A percentile compares a stretch with the other conserved stretches of the same genome.
These are phyloP conservation scores for Holacanthus passer DNA, from an alignment of 2,113 vertebrate species.

Conservation along the genomic window DNA sequence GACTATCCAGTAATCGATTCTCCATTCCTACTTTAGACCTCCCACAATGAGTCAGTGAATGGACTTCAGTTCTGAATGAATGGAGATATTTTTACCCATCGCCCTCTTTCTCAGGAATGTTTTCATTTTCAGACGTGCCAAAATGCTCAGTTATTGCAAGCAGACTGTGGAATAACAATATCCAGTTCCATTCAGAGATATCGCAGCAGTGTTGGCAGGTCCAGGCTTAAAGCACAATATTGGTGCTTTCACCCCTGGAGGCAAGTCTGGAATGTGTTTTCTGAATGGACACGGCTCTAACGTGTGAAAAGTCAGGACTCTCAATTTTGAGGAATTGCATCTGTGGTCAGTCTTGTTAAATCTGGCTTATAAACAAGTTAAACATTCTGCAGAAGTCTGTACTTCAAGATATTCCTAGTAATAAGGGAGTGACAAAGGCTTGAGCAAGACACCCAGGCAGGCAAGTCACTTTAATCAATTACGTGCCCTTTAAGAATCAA, in stretches of 20 bases:
- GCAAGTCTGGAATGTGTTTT: conserved; percentile 48
- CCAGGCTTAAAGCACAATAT: conserved; percentile 27
- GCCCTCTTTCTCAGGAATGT: conserved; percentile 71
- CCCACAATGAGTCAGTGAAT: conserved; percentile 58
- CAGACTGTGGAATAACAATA: conserved; percentile 60
- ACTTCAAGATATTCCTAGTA: background rate
- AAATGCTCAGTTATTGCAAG: conserved; percentile 60
- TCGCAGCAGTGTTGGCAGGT: conserved; percentile 25
- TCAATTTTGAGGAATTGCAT: conserved; percentile 18
- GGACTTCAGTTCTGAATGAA: conserved; percentile 64
- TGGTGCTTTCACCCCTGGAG: conserved; percentile 9
- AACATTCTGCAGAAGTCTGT: background rate
- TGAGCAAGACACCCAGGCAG: background rate
- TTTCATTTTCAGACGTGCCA: conserved; percentile 76
- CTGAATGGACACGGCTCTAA: conserved; percentile 40
- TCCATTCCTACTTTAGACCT: conserved; percentile 14
- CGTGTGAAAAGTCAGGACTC: conserved; percentile 30
- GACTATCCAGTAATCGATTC: conserved; percentile 29
- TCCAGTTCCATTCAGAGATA: conserved; percentile 56
- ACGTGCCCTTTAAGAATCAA: conserved; percentile 30
- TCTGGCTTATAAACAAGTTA: background rate
- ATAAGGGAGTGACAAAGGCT: conserved; percentile 1
- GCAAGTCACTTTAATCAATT: conserved; percentile 5
- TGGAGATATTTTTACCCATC: conserved; percentile 73
- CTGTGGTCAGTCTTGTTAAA: background rate